Evolutionary conservation across 2,113 vertebrate genomes (phyloP).

Genomic region (Alligator sinensis): DNA sequence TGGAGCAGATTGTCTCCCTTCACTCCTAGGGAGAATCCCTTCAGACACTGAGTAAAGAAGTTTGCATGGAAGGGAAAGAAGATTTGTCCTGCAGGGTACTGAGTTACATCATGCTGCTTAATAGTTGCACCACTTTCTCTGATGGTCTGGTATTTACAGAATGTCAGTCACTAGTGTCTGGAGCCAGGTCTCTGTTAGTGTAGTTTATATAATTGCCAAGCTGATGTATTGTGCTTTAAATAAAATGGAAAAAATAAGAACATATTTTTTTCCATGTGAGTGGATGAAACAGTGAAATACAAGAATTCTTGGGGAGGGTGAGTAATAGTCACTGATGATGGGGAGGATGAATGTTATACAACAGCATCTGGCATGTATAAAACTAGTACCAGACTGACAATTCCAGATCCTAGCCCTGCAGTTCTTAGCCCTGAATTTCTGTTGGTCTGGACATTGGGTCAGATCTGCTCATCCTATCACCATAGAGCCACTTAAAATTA

Average conservation of each 20-base stretch:
- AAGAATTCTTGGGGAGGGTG: slow-evolving; percentile 51
- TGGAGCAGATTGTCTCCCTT: background rate
- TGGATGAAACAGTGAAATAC: slow-evolving; percentile 47
- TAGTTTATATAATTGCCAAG: background rate
- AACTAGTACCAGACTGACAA: slow-evolving; percentile 44
- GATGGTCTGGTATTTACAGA: accelerated
- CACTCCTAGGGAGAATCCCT: background rate
- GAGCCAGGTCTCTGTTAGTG: background rate
- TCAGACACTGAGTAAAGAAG: background rate
- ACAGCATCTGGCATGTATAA: slow-evolving; percentile 48
- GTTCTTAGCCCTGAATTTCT: background rate
- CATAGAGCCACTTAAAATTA: background rate
- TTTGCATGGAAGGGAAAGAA: background rate
- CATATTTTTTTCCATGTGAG: slow-evolving; percentile 13
- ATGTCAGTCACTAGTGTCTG: background rate
- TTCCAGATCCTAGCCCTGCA: background rate
- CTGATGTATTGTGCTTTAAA: slow-evolving; percentile 20
- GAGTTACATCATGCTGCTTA: slow-evolving; percentile 1
- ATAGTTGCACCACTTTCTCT: background rate
- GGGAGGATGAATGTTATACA: slow-evolving; percentile 65
- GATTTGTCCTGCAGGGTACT: background rate
- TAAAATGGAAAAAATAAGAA: background rate
- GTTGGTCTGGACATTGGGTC: background rate
- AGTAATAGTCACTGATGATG: slow-evolving; percentile 65
- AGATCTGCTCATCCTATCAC: background rate